Base-by-base conservation (phyloP, 2,797 vertebrate species). In the Tympanoctomys barrerae region DNA sequence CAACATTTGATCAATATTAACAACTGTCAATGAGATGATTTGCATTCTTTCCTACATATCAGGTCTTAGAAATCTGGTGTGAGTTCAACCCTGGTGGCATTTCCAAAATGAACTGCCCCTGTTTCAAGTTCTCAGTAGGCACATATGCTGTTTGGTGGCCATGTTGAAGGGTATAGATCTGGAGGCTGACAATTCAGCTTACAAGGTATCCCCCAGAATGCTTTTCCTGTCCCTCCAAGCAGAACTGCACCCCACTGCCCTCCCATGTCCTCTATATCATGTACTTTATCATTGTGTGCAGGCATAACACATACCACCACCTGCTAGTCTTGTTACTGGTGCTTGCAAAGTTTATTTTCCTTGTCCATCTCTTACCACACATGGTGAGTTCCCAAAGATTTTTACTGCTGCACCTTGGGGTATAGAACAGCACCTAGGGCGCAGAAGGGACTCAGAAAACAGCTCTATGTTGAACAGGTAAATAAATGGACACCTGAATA, bases 31-130 rank as follows among this genome's bases (percentile, higher is more conserved):
- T 13, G 57, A 82, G 36, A 10, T 46, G 42, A 6, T 79, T 87
- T 87, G 61, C 4, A 46, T 70, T 75, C 13, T 61, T 70, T 82
- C 28, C n/a, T 92, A 78, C 22, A 1, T 36, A 66, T 42, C 0
- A 62, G 22, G 26, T 33, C 62, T 94, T 89, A 3, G 5, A 85
- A 80, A 52, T 68, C 33, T 19, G 5, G 14, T 26, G 3, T 59
- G 39, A 28, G 31, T 88, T 79, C 36, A 36, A 9, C 1, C n/a
- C 6, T 2, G 33, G 26, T 14, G 62, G 31, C 26, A 22, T 11
- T 36, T 33, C 57, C 13, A 5, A 0, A 77, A 19, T 1, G 1
- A 14, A 62, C 4, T 54, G 59, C 59, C 33, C 0, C 0, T n/a
- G 28, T 46, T 85, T 94, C 33, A 80, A 61, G 26, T n/a, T 12